phyloP scores from a whole-genome alignment of 2,113 vertebrate genomes.

The Camelus dromedarius region DNA sequence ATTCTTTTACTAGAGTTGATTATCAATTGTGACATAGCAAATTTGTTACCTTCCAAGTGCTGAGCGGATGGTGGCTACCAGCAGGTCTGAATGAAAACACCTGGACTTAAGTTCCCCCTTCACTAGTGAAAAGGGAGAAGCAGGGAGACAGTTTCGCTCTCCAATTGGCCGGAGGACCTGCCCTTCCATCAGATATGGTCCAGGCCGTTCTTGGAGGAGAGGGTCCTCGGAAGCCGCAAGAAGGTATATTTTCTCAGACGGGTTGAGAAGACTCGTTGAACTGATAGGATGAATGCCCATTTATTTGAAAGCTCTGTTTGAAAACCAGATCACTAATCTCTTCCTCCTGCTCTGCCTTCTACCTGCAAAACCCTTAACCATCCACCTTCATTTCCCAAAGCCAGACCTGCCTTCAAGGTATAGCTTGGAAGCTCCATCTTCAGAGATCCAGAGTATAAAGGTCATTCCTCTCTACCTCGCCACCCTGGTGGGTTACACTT shows the following conservation, averaged over 20 bases:
- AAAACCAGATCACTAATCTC: neutral
- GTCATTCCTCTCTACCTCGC: accelerated
- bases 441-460: neutral
- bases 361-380: neutral
- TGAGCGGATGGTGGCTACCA: conserved; percentile 76
- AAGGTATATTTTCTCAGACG: neutral
- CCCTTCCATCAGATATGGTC: neutral
- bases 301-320: neutral
- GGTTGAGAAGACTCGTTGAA: neutral
- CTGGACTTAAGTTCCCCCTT: conserved; percentile 77
- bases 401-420: neutral
- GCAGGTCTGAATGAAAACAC: conserved; percentile 87
- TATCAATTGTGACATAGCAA: conserved; percentile 93
- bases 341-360: neutral
- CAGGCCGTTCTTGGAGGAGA: neutral
- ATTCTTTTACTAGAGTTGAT: conserved; percentile 93
- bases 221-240: neutral
- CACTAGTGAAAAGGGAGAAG: conserved; percentile 34
- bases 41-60: conserved; percentile 91
- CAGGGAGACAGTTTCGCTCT: neutral
- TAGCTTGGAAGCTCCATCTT: neutral
- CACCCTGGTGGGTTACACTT: neutral
- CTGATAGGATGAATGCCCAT: neutral
- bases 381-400: neutral
- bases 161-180: conserved; percentile 31